These are phyloP conservation scores for Heliconius himera DNA, from an alignment of 1,140 invertebrate species.

Conservation along the genomic window DNA sequence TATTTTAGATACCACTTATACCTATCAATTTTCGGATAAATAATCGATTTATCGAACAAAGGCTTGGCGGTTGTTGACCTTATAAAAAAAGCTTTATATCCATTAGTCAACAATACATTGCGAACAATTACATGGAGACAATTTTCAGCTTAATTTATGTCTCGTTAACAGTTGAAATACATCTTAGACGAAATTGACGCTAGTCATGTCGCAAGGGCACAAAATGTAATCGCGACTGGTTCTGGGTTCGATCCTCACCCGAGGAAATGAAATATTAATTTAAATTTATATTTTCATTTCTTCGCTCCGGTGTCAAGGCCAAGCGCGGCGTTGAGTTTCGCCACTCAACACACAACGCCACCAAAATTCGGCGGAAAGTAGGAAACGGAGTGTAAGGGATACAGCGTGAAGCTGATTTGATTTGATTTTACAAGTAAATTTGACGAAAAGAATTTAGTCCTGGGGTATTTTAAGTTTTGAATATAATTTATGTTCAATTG, in stretches of 20 bases:
- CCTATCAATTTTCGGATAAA: slow-evolving; percentile 58
- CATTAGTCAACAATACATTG: slow-evolving; percentile 59
- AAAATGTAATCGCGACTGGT: no score
- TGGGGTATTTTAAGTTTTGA: slow-evolving; percentile 11
- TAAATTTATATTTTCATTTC: no score
- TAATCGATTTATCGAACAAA: slow-evolving; percentile 62
- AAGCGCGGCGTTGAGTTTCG: no score
- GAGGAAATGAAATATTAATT: no score
- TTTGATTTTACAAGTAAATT: background rate
- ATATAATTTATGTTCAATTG: slow-evolving; percentile 5
- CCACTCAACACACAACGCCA: no score
- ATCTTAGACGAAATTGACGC: background rate
- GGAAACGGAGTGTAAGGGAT: no score
- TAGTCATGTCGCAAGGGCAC: no score
- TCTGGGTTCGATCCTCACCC: no score
- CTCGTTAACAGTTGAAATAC: slow-evolving; percentile 21
- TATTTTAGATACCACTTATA: slow-evolving; percentile 47
- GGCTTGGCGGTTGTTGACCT: slow-evolving; percentile 63
- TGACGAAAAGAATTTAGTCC: background rate
- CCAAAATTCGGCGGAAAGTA: no score
- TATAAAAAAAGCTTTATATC: slow-evolving; percentile 52
- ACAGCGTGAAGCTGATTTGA: no score
- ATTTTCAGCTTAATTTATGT: slow-evolving; percentile 23
- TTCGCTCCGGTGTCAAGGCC: no score
- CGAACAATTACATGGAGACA: slow-evolving; percentile 56